A percentile compares a stretch with the other conserved stretches of the same genome.
Conservation (phyloP, 2,797 vertebrate species). For the Vultur gryphus region DNA sequence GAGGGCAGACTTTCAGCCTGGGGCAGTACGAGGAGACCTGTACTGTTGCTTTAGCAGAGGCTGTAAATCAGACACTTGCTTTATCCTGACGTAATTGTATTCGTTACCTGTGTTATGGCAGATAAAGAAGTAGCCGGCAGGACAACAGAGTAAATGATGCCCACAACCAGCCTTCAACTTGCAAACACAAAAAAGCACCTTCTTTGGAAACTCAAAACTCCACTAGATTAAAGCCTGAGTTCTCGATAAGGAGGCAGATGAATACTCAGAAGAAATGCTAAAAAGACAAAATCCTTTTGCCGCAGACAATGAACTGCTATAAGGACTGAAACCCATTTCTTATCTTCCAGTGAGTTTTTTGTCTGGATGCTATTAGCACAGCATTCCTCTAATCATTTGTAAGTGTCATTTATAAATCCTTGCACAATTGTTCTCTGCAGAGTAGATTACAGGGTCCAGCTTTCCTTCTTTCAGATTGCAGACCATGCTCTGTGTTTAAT, state of each 20-base stretch:
- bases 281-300: conserved; percentile 17
- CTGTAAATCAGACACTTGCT: not conserved
- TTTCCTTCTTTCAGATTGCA: not conserved
- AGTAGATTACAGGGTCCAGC: not conserved
- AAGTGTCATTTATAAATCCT: conserved; percentile 3
- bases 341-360: not conserved
- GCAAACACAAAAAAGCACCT: not conserved
- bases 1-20: not conserved
- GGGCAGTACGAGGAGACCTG: fast-evolving
- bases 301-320: not conserved
- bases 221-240: not conserved
- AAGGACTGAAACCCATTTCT: not conserved
- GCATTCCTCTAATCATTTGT: conserved; percentile 29
- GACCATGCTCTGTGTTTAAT: not conserved
- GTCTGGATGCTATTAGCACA: conserved; percentile 19
- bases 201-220: not conserved
- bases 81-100: not conserved
- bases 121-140: not conserved
- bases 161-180: not conserved
- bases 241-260: not conserved
- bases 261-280: conserved; percentile 6
- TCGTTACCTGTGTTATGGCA: not conserved
- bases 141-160: not conserved
- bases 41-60: not conserved
- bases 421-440: not conserved